Evolutionary conservation across 2,113 vertebrate genomes (phyloP).

Genomic region (Rhea americana): DNA sequence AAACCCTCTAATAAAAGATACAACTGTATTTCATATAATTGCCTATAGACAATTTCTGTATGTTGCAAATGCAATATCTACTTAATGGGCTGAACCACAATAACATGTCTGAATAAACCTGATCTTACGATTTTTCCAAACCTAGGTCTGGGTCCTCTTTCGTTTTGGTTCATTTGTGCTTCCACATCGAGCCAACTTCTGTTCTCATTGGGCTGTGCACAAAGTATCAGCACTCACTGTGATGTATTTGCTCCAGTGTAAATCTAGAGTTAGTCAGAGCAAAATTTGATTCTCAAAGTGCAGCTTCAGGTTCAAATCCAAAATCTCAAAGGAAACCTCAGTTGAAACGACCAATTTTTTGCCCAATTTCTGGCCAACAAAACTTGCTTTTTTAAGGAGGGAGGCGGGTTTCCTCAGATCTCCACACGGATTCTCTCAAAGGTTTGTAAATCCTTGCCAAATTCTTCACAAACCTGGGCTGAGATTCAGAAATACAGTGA

Average conservation of each 20-base stretch:
- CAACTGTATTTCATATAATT: not conserved
- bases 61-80: not conserved
- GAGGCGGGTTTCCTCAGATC: conserved; percentile 64
- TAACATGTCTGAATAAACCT: not conserved
- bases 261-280: conserved; percentile 25
- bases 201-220: not conserved
- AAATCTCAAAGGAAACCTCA: conserved; percentile 60
- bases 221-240: not conserved
- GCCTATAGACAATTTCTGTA: not conserved
- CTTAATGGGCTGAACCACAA: not conserved
- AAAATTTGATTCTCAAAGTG: conserved; percentile 44
- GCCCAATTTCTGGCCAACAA: conserved; percentile 47
- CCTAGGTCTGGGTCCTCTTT: not conserved
- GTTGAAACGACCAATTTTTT: conserved; percentile 19
- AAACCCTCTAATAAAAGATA: not conserved
- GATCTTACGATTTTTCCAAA: not conserved
- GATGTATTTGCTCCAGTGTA: conserved; percentile 33
- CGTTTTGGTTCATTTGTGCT: not conserved
- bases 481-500: conserved; percentile 65
- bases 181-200: not conserved
- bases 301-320: conserved; percentile 51
- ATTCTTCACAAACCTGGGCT: conserved; percentile 66
- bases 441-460: conserved; percentile 64
- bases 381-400: conserved; percentile 48
- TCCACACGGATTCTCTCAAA: conserved; percentile 64